Evolutionary conservation across 2,888 invertebrate genomes (phyloP), one percentile per base, ranked within the genome.

Genomic region (Notodonta ziczac): DNA sequence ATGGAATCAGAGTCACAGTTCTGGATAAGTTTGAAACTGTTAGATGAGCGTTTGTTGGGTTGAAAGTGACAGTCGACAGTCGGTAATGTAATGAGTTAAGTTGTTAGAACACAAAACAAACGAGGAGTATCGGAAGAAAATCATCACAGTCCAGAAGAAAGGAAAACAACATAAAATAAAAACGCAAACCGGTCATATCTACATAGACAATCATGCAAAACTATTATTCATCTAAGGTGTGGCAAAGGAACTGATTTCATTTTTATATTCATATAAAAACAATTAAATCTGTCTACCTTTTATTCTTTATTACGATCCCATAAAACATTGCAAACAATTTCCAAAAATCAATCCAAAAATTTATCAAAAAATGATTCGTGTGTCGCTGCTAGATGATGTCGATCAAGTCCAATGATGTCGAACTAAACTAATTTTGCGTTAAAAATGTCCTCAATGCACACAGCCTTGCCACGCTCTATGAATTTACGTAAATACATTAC

Each of bases 381-480:
- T 91, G 81, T 88, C 80, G 80, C 84, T 83, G 83, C 89, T 93
- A 92, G 85, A 91, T 93, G 93, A 91, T 89, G 85, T 89, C 77
- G 85, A 87, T 84, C 76, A 89, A 86, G 87, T 90, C 81, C 80
- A 83, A 91, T 91, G 90, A 83, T 86, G 89, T 90, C 84, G 83
- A 89, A 85, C 93, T 92, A 92, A 89, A 81, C 92, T 93, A 93
- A 86, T 84, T 87, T 90, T 91, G 92, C 93, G 86, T 93, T 90
- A 88, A 88, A 85, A 91, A 93, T 93, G 94, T 94, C 94, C 94
- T 94, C 93, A 94, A 94, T 94, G 95, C 94, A 95, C 95, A 95
- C 95, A 95, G 95, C 95, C 95, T 95, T 95, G 95, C 95, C 95
- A 95, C 95, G 95, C 95, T 94, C 94, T 94, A 94, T 91, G 88